Base-by-base conservation (phyloP, 2,113 vertebrate genomes). In the Strigops habroptila region DNA sequence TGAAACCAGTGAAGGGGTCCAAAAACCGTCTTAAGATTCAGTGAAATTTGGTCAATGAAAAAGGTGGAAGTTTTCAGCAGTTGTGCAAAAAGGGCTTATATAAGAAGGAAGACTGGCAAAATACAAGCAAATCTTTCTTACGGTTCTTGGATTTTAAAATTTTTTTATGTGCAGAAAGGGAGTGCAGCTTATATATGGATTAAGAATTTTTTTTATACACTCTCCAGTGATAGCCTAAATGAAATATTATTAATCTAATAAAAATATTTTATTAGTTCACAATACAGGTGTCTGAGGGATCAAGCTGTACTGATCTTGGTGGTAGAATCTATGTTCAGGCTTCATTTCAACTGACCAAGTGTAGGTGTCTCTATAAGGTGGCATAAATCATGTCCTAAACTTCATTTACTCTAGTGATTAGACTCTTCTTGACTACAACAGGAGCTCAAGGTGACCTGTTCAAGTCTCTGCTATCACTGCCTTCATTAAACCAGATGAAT, bases 241-340 rank as follows among this genome's bases (percentile, higher is more conserved):
- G 17, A 62, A 65, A 25, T 48, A 64, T 44, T 60, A 41, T 69
- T 82, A 13, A 28, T 70, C 9, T 53, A 67, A 49, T 57, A 1
- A 83, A 85, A 70, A 22, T 16, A 44, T 82, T 76, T 57, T 43
- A n/a, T 59, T 46, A n/a, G 6, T 60, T 76, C 51, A 30, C 30
- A n/a, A 15, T 7, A 7, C 3, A 33, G 3, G 1, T 25, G 5
- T 37, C 21, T 39, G 30, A 25, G 18, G 2, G 62, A 6, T 52
- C 7, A 30, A 48, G 7, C 17, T 91, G 10, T 35, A n/a, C 10
- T 41, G 21, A 13, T 35, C 44, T 37, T 25, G 12, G 12, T 76
- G 46, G 4, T 8, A 81, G 37, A 39, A 37, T 73, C 23, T 87
- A 3, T 62, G 9, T 5, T 10, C 7, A 64, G 28, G 14, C 9